phyloP scores from a whole-genome alignment of 2,888 invertebrate genomes.

The Troides aeacus region DNA sequence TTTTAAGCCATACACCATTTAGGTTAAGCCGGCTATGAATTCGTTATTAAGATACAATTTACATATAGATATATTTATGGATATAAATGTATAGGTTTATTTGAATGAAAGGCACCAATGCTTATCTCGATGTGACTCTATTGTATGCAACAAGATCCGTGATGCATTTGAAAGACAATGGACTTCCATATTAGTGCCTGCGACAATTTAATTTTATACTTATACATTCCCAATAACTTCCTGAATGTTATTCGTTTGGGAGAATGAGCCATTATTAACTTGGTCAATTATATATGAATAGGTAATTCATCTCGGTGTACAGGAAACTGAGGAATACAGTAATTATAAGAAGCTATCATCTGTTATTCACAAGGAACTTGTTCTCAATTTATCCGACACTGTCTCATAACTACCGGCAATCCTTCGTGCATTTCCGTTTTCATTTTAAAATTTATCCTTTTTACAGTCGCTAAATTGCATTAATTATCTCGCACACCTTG shows the following conservation, averaged over 20 bases:
- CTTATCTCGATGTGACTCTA: conserved; percentile 3
- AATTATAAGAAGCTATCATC: neutral
- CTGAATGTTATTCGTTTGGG: neutral
- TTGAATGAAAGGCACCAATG: conserved; percentile 7
- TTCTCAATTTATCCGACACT: neutral
- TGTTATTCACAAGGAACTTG: neutral
- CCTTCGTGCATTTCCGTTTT: neutral
- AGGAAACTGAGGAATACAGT: neutral
- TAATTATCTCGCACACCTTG: neutral
- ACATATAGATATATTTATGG: conserved; percentile 2
- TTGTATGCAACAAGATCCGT: conserved; percentile 16
- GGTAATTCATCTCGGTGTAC: neutral
- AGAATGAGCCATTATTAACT: neutral
- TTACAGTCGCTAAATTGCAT: neutral
- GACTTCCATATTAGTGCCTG: conserved; percentile 4
- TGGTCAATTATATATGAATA: neutral
- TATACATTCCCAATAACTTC: neutral
- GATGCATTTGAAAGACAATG: conserved; percentile 7
- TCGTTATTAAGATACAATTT: neutral
- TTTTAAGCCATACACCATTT: no score
- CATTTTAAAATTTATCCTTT: neutral
- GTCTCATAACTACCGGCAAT: neutral
- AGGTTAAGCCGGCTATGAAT: no score
- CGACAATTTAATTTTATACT: neutral
- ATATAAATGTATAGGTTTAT: neutral